These are phyloP conservation scores for Malthinus seriepunctatus DNA, from an alignment of 2,888 invertebrate species.

Conservation along the genomic window DNA sequence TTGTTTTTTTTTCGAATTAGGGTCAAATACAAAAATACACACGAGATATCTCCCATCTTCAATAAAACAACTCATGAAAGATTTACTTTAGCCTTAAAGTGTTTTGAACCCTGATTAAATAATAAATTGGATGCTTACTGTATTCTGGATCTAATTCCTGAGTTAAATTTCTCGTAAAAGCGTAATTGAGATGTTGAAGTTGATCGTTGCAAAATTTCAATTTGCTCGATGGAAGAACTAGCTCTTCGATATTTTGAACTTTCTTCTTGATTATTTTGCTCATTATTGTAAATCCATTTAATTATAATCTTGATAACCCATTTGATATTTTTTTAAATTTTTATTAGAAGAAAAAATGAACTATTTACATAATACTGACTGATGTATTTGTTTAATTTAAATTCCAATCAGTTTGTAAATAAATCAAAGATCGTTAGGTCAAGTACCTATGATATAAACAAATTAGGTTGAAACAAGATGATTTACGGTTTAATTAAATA, in stretches of 20 bases:
- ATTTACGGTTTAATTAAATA: too few species aligned
- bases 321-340: too few species aligned
- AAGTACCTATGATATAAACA: too few species aligned
- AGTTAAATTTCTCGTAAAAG: conserved; percentile 48
- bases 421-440: too few species aligned
- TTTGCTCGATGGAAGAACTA: conserved; percentile 56
- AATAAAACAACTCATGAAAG: too few species aligned
- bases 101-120: background rate
- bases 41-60: too few species aligned
- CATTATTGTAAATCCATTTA: background rate
- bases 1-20: too few species aligned
- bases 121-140: conserved; percentile 15
- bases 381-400: too few species aligned
- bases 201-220: conserved; percentile 57
- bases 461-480: too few species aligned
- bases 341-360: background rate
- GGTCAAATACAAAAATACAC: too few species aligned
- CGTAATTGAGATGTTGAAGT: conserved; percentile 57
- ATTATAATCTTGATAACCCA: background rate
- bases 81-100: too few species aligned
- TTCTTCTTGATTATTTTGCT: conserved; percentile 9
- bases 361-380: background rate
- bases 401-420: too few species aligned
- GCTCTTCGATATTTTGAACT: conserved; percentile 49
- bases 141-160: conserved; percentile 28